Conservation (phyloP, 1,140 invertebrate species). For the Dendroctonus ponderosae region DNA sequence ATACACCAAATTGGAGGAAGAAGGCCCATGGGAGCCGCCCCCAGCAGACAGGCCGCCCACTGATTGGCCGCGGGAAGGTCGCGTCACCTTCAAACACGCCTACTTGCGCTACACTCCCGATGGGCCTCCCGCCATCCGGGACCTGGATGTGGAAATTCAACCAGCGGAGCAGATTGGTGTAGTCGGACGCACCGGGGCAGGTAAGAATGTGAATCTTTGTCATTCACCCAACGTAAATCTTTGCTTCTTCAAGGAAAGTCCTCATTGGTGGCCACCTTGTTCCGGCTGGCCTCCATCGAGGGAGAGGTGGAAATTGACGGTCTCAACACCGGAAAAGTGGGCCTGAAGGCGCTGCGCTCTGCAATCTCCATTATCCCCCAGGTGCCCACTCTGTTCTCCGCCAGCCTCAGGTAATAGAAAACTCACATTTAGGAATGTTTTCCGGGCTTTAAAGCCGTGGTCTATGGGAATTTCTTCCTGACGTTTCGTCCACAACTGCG, state of each 20-base stretch:
- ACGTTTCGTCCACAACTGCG: too few species aligned
- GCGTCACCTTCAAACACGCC: constrained; percentile 67
- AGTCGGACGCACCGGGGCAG: constrained; percentile 67
- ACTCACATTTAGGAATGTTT: too few species aligned
- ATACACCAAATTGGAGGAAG: constrained; percentile 69
- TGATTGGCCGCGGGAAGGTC: constrained; percentile 70
- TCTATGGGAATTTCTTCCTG: too few species aligned
- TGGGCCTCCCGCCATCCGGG: constrained; percentile 64
- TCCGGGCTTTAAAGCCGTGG: too few species aligned
- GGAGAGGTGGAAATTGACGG: constrained; percentile 65
- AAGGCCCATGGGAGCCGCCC: constrained; percentile 52
- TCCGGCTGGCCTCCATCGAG: constrained; percentile 58
- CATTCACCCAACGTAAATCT: background rate
- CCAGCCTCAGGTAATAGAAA: constrained; percentile 32
- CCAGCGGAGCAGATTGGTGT: constrained; percentile 70
- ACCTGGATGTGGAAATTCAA: constrained; percentile 62
- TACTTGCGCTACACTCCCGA: constrained; percentile 57
- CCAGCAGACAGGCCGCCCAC: constrained; percentile 56
- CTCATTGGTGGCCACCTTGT: constrained; percentile 69
- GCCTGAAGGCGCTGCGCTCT: constrained; percentile 61
- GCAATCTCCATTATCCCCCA: constrained; percentile 54
- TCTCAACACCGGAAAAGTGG: constrained; percentile 59
- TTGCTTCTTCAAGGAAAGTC: constrained; percentile 66
- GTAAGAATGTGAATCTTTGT: constrained; percentile 55
- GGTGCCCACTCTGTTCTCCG: constrained; percentile 35